Percentiles rank a stretch among this genome's conserved stretches.
These are phyloP conservation scores for Actinia tenebrosa DNA, from an alignment of 64 coral and sea anemone species.

Conservation along the genomic window DNA sequence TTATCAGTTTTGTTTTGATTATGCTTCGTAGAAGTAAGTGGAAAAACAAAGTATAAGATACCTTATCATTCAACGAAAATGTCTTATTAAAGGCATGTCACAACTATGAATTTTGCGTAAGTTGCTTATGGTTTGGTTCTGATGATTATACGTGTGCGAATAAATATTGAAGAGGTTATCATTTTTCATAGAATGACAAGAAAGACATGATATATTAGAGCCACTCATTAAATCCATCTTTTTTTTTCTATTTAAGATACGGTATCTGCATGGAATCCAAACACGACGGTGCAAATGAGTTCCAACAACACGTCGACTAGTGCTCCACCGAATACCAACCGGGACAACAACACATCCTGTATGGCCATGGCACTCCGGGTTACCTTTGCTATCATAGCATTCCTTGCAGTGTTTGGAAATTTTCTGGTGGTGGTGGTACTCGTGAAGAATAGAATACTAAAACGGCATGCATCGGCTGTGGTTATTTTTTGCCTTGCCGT, in stretches of 20 bases:
- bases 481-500: slow-evolving; percentile 19
- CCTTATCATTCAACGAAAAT: too few species aligned
- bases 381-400: slow-evolving; percentile 9
- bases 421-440: slow-evolving; percentile 3
- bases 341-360: not conserved
- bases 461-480: slow-evolving; percentile 9
- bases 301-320: not conserved
- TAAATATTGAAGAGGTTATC: too few species aligned
- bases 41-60: too few species aligned
- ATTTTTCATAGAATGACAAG: too few species aligned
- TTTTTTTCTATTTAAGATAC: not conserved
- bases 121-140: too few species aligned
- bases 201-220: too few species aligned
- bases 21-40: too few species aligned
- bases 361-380: not conserved
- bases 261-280: not conserved
- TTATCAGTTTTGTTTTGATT: too few species aligned
- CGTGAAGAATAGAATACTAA: not conserved
- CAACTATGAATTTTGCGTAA: too few species aligned
- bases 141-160: too few species aligned
- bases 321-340: not conserved
- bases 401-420: slow-evolving; percentile 15
- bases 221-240: too few species aligned
- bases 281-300: not conserved
- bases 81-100: too few species aligned